phyloP scores from a whole-genome alignment of 2,113 vertebrate species.

The Himantopus leucocephalus region DNA sequence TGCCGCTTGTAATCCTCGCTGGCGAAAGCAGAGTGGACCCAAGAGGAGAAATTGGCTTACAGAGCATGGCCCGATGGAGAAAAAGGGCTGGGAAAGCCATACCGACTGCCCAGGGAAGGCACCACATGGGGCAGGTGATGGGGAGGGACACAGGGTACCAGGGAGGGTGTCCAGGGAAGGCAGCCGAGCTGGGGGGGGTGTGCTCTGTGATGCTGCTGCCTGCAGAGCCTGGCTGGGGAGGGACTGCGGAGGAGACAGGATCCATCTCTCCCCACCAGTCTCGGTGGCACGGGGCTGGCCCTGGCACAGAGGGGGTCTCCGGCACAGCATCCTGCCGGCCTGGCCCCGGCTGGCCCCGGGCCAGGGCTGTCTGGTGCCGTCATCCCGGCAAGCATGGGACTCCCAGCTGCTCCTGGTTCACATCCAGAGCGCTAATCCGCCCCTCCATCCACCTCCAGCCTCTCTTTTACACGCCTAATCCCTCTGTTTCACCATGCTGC shows the following conservation, averaged over 20 bases:
- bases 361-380: neutral
- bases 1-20: slow-evolving; percentile 90
- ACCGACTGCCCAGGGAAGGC: accelerated
- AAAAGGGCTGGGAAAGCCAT: neutral
- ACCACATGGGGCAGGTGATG: neutral
- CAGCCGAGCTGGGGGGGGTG: neutral
- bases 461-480: neutral
- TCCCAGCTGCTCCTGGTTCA: neutral
- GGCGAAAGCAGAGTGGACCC: neutral
- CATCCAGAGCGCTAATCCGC: neutral
- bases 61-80: neutral
- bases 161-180: neutral
- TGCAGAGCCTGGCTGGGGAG: neutral
- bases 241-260: neutral
- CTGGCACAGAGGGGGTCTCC: neutral
- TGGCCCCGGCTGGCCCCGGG: accelerated
- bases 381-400: neutral
- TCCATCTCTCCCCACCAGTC: neutral
- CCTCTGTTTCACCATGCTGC: neutral
- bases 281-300: accelerated
- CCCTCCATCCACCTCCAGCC: neutral
- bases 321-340: neutral
- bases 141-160: neutral
- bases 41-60: neutral
- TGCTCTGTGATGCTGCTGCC: neutral